Evolutionary conservation across 2,888 invertebrate genomes (phyloP), one percentile per base, ranked within the genome.

Genomic region (Mimumesa dahlbomi): DNA sequence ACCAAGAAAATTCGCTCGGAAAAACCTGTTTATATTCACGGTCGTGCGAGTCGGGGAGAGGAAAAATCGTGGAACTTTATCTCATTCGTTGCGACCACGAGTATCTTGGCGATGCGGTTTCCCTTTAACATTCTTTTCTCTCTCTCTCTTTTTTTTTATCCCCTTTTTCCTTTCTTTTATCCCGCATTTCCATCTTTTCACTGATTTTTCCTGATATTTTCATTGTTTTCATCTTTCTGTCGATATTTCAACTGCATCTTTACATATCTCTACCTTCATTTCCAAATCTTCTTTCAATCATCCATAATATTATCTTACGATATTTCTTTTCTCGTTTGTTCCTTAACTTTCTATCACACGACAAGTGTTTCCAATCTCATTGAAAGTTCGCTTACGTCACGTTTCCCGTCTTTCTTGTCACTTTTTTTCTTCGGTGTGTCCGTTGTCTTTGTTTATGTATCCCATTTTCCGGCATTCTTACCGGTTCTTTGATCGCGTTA

Each of bases 11-110:
- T 70, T 77, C 63, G 62, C 59, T 48, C 50, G 66, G 78, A 75
- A 71, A 82, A 82, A 80, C 77, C 73, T 83, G 82, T 83, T 84
- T 84, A 83, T 80, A 81, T 77, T 79, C 79, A 69, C 59, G 66
- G 67, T 45, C 63, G 63, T 40, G 59, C 40, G 40, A 43, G 13
- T 34, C 53, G 64, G 50, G 22, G 62, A 25, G 53, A 64, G 72
- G 79, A 81, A 80, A 84, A 85, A 83, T 83, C 75, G 76, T 66
- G 78, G 56, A 79, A 81, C 74, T 84, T 84, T 84, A 82, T 83
- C 77, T 77, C 72, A 68, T 73, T 72, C 62, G 64, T 53, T 46
- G 66, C 59, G 38, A 59, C 46, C 63, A 21, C 56, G 50, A 66
- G 56, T 36, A 40, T 46, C 34, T 22, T 16, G 61, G 48, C 62